Percentiles rank a stretch among this genome's conserved stretches.
Evolutionary conservation across 2,113 vertebrate genomes (phyloP).

Genomic region (Larimichthys polyactis): DNA sequence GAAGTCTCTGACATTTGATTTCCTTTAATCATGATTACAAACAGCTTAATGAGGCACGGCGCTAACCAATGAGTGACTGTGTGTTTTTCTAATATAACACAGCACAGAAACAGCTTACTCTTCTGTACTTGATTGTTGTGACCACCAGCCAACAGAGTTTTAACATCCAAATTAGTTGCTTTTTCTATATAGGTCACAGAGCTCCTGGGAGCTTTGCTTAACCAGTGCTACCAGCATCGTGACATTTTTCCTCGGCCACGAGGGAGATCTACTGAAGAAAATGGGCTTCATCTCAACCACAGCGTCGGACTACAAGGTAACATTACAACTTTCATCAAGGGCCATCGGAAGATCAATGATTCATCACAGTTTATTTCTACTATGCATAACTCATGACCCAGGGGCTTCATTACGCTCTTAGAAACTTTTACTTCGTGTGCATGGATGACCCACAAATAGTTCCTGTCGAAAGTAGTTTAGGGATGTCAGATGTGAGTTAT

Average conservation of each 20-base stretch:
- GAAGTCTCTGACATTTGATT: neutral
- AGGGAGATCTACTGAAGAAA: constrained; percentile 45
- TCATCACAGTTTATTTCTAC: constrained; percentile 53
- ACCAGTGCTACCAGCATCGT: constrained; percentile 54
- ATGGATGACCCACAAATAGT: constrained; percentile 45
- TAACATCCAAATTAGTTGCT: constrained; percentile 64
- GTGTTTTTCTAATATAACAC: neutral
- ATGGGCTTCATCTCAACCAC: constrained; percentile 41
- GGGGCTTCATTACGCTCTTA: constrained; percentile 60
- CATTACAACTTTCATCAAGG: constrained; percentile 54
- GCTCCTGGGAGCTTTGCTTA: constrained; percentile 60
- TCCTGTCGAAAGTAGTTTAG: constrained; percentile 21
- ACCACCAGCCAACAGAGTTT: constrained; percentile 52
- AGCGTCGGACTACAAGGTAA: constrained; percentile 35
- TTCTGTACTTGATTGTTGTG: constrained; percentile 42
- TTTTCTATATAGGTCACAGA: constrained; percentile 65
- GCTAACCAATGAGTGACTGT: neutral
- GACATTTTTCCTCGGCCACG: constrained; percentile 67
- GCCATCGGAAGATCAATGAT: constrained; percentile 56
- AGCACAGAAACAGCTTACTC: neutral
- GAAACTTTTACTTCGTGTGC: constrained; percentile 31
- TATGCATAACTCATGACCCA: constrained; percentile 53
- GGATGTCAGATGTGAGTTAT: constrained; percentile 1
- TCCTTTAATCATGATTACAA: neutral
- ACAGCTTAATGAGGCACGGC: neutral